Percentiles rank a stretch among this genome's conserved stretches.
Evolutionary conservation across 2,113 vertebrate genomes (phyloP).

Genomic region (Geothlypis trichas): DNA sequence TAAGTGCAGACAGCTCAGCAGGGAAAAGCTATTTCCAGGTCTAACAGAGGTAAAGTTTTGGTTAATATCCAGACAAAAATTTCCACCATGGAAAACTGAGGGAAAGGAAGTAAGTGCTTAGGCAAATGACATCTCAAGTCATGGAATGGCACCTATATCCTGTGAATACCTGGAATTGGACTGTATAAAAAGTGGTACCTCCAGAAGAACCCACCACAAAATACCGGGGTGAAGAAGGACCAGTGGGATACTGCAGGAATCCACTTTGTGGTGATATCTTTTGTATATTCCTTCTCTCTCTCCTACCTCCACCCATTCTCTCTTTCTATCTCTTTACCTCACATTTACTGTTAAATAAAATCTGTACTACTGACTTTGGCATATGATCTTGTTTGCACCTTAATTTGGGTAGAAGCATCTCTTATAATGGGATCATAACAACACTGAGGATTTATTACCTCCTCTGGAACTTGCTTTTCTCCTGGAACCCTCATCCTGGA

Average conservation of each 20-base stretch:
- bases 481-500: neutral
- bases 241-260: fast-evolving
- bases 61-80: neutral
- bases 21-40: neutral
- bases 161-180: neutral
- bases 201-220: neutral
- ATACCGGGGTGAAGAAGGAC: neutral
- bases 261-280: neutral
- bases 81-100: neutral
- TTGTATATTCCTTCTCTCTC: neutral
- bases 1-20: neutral
- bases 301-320: fast-evolving
- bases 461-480: neutral
- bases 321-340: neutral
- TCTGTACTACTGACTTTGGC: neutral
- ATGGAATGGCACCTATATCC: neutral
- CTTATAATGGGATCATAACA: neutral
- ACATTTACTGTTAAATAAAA: neutral
- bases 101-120: neutral
- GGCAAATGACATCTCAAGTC: neutral
- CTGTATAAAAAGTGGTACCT: neutral
- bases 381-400: neutral
- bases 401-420: neutral
- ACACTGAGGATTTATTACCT: neutral
- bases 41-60: neutral